Percentiles rank a stretch among this genome's conserved stretches.
These are phyloP conservation scores for Nibea coibor DNA, from an alignment of 2,113 vertebrate species.

Conservation along the genomic window DNA sequence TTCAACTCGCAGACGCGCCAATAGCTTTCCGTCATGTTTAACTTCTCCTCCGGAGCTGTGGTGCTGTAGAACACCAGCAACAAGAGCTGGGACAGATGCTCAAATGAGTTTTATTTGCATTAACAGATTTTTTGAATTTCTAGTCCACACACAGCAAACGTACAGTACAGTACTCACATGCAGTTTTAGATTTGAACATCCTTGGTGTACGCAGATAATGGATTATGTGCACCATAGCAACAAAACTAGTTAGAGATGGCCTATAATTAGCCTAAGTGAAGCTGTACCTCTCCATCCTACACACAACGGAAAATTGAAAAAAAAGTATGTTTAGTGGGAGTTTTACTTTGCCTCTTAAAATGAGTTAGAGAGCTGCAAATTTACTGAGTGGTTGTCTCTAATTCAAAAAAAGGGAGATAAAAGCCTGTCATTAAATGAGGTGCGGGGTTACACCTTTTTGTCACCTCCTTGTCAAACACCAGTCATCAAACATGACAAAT, in stretches of 20 bases:
- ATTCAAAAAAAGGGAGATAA: slow-evolving; percentile 9
- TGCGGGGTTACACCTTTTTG: background rate
- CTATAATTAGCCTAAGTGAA: slow-evolving; percentile 77
- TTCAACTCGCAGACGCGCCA: slow-evolving; percentile 13
- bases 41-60: slow-evolving; percentile 10
- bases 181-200: slow-evolving; percentile 27
- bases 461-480: slow-evolving; percentile 2
- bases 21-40: slow-evolving; percentile 39
- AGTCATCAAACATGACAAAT: background rate
- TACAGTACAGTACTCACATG: background rate
- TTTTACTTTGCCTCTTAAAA: slow-evolving; percentile 48
- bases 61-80: background rate
- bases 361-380: slow-evolving; percentile 40
- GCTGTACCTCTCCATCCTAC: slow-evolving; percentile 69
- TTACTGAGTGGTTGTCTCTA: slow-evolving; percentile 26
- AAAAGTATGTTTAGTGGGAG: slow-evolving; percentile 47
- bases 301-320: slow-evolving; percentile 42
- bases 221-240: slow-evolving; percentile 72
- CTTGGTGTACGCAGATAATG: slow-evolving; percentile 31
- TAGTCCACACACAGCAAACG: background rate
- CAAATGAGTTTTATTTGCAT: background rate
- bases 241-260: slow-evolving; percentile 62
- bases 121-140: background rate
- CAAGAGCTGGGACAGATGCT: slow-evolving; percentile 4
- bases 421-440: slow-evolving; percentile 9